Evolutionary conservation across 2,113 vertebrate species (phyloP).

Genomic region (Centrocercus urophasianus): DNA sequence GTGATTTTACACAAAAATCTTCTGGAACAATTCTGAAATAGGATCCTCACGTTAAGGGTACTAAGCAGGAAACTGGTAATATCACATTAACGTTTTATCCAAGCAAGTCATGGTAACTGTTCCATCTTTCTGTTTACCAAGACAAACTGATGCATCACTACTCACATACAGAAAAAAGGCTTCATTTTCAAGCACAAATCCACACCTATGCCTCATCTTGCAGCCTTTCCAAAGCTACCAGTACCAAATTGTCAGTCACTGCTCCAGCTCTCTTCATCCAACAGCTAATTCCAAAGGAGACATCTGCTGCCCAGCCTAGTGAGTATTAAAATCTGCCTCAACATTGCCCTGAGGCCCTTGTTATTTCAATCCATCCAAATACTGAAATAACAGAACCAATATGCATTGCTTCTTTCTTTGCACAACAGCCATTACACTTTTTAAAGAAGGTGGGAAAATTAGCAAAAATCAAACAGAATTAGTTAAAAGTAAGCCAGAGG

Average conservation of each 20-base stretch:
- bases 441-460: too few relatives aligned
- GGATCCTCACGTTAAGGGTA: background rate
- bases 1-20: background rate
- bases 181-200: background rate
- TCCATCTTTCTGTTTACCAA: background rate
- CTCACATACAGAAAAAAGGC: background rate
- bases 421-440: background rate
- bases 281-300: background rate
- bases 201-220: background rate
- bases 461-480: background rate
- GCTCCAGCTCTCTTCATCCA: background rate
- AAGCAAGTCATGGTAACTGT: background rate
- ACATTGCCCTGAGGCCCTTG: background rate
- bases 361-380: background rate
- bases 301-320: background rate
- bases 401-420: background rate
- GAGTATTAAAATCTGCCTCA: background rate
- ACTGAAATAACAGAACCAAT: background rate
- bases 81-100: background rate
- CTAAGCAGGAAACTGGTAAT: background rate
- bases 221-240: background rate
- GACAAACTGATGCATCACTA: background rate
- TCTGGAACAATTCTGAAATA: background rate
- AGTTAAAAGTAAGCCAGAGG: background rate
- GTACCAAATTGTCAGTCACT: background rate